Base-by-base conservation (phyloP, 2,797 vertebrate genomes). In the Crocidura indochinensis region DNA sequence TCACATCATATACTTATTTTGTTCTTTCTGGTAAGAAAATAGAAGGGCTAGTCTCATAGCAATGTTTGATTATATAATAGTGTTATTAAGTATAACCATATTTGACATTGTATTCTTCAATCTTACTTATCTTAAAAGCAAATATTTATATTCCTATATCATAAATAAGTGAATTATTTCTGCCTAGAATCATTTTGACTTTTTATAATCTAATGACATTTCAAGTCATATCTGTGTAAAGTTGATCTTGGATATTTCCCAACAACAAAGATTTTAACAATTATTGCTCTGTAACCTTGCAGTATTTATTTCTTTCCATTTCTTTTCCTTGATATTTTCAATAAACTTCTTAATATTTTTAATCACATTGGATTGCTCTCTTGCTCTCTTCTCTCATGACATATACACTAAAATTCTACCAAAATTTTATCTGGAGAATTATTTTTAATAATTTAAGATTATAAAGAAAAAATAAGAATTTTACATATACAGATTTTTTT, bases 401-500 rank as follows among this genome's bases (percentile, higher is more conserved):
- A 20, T 31, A 78, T 12, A 91, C 6, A 65, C 8, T 53, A 17
- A 56, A 84, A n/a, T 83, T 19, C 26, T 82, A 44, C 22, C 14
- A 73, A 69, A 38, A 76, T 81, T 92, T 89, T 83, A 14, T 77
- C 11, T 71, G 47, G 20, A 71, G 17, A 94, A 71, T 67, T 60
- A 65, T 31, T 86, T 81, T 64, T 80, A 76, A 86, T 86, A 44
- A 3, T 85, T 92, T 85, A 86, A 69, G 2, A 87, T 64, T 47
- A 91, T 91, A 44, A 51, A 56, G 14, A 72, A 49, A 51, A 77
- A 20, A 74, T 47, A 75, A 72, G 76, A 64, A 80, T 27, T 93
- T 84, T 75, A 29, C 87, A 46, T 65, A 86, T 81, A 49, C 46
- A 81, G 82, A 12, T 76, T 89, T 86, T 65, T n/a, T 49, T 95